Base-by-base conservation (phyloP, 2,797 vertebrate genomes). In the Pterois miles region DNA sequence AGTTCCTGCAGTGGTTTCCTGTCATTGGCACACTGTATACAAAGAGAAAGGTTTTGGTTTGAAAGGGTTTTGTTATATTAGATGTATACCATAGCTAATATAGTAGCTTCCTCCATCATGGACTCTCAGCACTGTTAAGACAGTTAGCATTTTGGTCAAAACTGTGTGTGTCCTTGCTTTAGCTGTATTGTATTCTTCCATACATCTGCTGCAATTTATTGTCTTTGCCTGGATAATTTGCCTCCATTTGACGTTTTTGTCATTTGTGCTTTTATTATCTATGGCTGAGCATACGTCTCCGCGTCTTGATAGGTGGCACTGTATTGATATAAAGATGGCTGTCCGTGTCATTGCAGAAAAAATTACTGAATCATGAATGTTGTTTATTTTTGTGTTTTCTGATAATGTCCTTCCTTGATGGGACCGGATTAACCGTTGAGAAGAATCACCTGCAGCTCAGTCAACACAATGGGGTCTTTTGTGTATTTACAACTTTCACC, bases 401-500 rank as follows among this genome's bases (percentile, higher is more conserved):
- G 31, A 12, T 33, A 6, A 43, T 50, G 43, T 29, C 4, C 16
- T 36, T 70, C 16, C 16, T 11, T 76, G 46, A 67, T 76, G 8
- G 9, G 53, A 58, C 23, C 56, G 22, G 38, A 73, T 71, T 16
- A 53, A 25, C 50, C 20, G 20, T 38, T 70, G 13, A 74, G 53
- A 16, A 43, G 36, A 69, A 82, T 74, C 76, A 76, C 78, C 64
- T 77, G 20, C 60, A 71, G 83, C 63, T 66, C 34, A 3, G 29
- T 65, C 8, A 1, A 71, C 70, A 53, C 27, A 60, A 16, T 36
- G 20, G 46, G 6, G 36, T 69, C 77, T 77, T 65, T 27, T 50
- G 64, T 74, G 69, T 48, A 46, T 83, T 69, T 53, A 40, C 59
- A 81, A 75, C 78, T 78, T 73, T 60, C 53, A 68, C 73, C 80